These are phyloP conservation scores for Panagrolaimus sp. DNA, from an alignment of 1,140 invertebrate species.

Conservation along the genomic window DNA sequence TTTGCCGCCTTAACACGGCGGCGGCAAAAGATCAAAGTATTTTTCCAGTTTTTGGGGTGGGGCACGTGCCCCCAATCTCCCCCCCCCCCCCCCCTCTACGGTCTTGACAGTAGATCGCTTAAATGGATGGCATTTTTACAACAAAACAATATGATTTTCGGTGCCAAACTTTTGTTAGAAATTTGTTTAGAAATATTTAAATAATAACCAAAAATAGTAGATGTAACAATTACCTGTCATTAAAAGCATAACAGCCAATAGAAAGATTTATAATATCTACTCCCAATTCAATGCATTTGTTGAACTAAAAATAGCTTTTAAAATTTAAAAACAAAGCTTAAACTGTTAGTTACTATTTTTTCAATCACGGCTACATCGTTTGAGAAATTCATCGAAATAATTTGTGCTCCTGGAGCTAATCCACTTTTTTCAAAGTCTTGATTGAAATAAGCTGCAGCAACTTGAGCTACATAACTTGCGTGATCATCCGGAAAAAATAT, in stretches of 20 bases:
- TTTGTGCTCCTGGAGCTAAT: slow-evolving; percentile 88
- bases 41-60: too few relatives aligned
- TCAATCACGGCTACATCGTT: slow-evolving; percentile 75
- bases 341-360: slow-evolving; percentile 81
- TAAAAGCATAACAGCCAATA: slow-evolving; percentile 67
- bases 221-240: too few relatives aligned
- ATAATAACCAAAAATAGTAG: too few relatives aligned
- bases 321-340: slow-evolving; percentile 67
- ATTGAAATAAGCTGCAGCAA: slow-evolving; percentile 84
- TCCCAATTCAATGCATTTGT: slow-evolving; percentile 63
- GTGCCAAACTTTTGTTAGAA: too few relatives aligned
- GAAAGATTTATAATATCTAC: slow-evolving; percentile 92
- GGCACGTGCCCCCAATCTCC: too few relatives aligned
- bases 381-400: slow-evolving; percentile 70
- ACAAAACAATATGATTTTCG: too few relatives aligned
- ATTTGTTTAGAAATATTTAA: too few relatives aligned
- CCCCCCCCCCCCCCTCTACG: too few relatives aligned
- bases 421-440: slow-evolving; percentile 83
- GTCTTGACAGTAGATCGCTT: too few relatives aligned
- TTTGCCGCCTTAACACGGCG: too few relatives aligned
- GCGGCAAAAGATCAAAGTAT: too few relatives aligned
- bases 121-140: too few relatives aligned
- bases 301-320: slow-evolving; percentile 56
- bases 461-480: slow-evolving; percentile 92
- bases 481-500: slow-evolving; percentile 73